Evolutionary conservation across 2,888 invertebrate genomes (phyloP).

Genomic region (Dusona sp.): DNA sequence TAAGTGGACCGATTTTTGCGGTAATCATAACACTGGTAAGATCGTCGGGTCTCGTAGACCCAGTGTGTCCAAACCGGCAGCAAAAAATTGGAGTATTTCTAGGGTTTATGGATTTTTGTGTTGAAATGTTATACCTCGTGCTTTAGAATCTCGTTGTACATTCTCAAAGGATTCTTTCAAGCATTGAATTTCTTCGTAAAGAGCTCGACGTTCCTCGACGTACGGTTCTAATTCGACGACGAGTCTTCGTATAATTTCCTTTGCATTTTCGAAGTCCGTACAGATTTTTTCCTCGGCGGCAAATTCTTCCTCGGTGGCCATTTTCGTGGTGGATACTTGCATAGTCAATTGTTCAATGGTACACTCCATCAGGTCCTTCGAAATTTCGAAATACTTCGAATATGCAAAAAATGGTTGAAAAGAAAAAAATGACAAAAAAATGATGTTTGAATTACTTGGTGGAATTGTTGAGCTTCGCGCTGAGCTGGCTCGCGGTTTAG

Average conservation of each 20-base stretch:
- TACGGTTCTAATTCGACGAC: conserved; percentile 71
- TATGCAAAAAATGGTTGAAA: conserved; percentile 37
- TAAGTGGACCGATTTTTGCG: neutral
- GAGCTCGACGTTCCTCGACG: conserved; percentile 69
- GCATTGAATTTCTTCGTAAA: conserved; percentile 64
- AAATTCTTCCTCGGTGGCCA: conserved; percentile 45
- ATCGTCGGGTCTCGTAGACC: neutral
- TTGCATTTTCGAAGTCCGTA: conserved; percentile 60
- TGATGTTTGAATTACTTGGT: conserved; percentile 54
- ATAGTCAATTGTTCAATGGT: conserved; percentile 65
- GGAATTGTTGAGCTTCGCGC: conserved; percentile 26
- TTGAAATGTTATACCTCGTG: conserved; percentile 63
- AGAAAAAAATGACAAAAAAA: neutral
- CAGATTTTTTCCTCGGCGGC: conserved; percentile 66
- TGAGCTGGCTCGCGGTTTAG: neutral
- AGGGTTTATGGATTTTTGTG: neutral
- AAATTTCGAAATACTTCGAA: conserved; percentile 62
- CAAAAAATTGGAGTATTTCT: neutral
- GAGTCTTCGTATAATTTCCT: conserved; percentile 70
- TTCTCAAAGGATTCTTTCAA: conserved; percentile 67
- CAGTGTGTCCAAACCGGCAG: neutral
- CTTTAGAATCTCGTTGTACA: conserved; percentile 62
- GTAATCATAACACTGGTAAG: neutral
- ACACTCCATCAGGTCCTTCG: conserved; percentile 57
- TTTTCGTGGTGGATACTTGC: conserved; percentile 57